phyloP scores from a whole-genome alignment of 2,888 invertebrate genomes.

The Drosophila paucipuncta region DNA sequence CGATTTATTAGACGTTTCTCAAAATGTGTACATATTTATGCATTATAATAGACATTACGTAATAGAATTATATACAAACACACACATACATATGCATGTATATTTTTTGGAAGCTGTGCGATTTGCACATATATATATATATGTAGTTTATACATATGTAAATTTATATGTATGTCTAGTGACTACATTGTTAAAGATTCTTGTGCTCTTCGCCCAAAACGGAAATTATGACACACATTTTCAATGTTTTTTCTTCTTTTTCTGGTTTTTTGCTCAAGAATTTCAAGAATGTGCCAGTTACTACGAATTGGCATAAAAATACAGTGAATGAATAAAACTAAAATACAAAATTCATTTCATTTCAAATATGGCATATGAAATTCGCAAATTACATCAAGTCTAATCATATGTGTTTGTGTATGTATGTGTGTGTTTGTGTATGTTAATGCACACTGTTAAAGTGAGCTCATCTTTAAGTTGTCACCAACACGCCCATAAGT shows the following conservation, averaged over 20 bases:
- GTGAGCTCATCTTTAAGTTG: slow-evolving; percentile 60
- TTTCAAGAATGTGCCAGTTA: slow-evolving; percentile 28
- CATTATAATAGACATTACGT: slow-evolving; percentile 63
- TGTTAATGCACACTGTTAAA: slow-evolving; percentile 1
- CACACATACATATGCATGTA: slow-evolving; percentile 1
- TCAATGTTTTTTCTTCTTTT: neutral
- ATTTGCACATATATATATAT: slow-evolving; percentile 1
- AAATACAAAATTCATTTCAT: neutral
- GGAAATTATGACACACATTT: slow-evolving; percentile 62
- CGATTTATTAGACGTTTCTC: slow-evolving; percentile 45
- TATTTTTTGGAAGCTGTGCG: slow-evolving; percentile 5
- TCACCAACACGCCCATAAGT: neutral
- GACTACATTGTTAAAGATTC: slow-evolving; percentile 41
- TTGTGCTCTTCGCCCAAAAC: slow-evolving; percentile 35
- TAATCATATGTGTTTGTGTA: neutral
- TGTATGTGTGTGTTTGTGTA: neutral
- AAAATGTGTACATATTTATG: slow-evolving; percentile 11
- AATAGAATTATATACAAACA: slow-evolving; percentile 30
- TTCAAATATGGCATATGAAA: neutral
- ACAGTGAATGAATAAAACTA: neutral
- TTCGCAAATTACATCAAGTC: neutral
- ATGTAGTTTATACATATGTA: neutral
- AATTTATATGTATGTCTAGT: slow-evolving; percentile 1
- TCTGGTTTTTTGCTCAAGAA: slow-evolving; percentile 9
- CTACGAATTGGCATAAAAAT: neutral